A percentile compares a stretch with the other conserved stretches of the same genome.
These are phyloP conservation scores for Holothuria glaberrima DNA, from an alignment of 35 echinoderm and acorn worm genomes.

Conservation along the genomic window DNA sequence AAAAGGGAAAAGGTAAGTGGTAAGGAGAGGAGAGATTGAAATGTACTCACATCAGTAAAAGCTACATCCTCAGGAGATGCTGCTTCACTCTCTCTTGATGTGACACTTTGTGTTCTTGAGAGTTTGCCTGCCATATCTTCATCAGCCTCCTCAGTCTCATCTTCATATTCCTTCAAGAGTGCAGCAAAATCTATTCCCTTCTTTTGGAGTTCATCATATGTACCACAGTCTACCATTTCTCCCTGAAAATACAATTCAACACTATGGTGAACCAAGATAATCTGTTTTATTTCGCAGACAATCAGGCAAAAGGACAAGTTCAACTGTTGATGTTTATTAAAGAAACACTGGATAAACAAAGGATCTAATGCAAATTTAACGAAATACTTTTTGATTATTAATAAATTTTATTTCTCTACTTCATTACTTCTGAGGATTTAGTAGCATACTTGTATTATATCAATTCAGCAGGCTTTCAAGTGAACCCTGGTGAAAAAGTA, in stretches of 20 bases:
- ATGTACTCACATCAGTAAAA: constrained; percentile 2
- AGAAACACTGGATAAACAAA: too few relatives aligned
- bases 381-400: too few relatives aligned
- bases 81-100: constrained; percentile 26
- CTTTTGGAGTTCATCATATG: constrained; percentile 70
- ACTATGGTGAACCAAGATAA: too few relatives aligned
- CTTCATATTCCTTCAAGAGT: constrained; percentile 76
- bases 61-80: constrained; percentile 32
- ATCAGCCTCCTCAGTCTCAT: constrained; percentile 20
- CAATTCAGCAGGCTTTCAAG: too few relatives aligned
- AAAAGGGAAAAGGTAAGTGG: background rate
- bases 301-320: too few relatives aligned
- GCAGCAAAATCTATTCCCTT: constrained; percentile 84
- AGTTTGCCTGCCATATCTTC: background rate
- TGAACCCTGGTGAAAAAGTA: too few relatives aligned
- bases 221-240: constrained; percentile 66
- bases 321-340: too few relatives aligned
- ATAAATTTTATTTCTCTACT: too few relatives aligned
- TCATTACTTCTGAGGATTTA: too few relatives aligned
- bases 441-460: too few relatives aligned
- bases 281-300: too few relatives aligned
- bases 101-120: constrained; percentile 3
- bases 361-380: too few relatives aligned
- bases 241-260: constrained; percentile 40
- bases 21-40: background rate